These are phyloP conservation scores for Casuarius casuarius DNA, from an alignment of 2,113 vertebrate species.

Conservation along the genomic window DNA sequence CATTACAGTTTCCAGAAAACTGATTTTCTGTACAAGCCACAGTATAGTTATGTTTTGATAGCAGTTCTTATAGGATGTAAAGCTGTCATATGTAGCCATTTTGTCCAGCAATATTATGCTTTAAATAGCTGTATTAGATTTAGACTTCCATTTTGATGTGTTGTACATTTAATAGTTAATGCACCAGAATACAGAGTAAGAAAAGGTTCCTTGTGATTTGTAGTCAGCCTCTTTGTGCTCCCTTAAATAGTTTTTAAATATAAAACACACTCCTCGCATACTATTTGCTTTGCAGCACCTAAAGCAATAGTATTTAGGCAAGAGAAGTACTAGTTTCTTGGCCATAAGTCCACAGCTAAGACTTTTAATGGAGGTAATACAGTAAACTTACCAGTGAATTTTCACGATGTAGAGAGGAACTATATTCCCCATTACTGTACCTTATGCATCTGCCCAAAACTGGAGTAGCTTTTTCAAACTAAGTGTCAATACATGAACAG, in stretches of 20 bases:
- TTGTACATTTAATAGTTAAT: conserved; percentile 52
- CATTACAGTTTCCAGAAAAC: conserved; percentile 62
- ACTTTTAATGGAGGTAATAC: conserved; percentile 21
- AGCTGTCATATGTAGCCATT: conserved; percentile 41
- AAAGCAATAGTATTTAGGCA: conserved; percentile 17
- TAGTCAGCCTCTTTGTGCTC: conserved; percentile 37
- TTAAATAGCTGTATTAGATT: conserved; percentile 64
- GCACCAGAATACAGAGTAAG: conserved; percentile 42
- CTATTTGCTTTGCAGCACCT: conserved; percentile 23
- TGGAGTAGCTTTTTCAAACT: conserved; percentile 40
- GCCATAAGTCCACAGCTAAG: background rate
- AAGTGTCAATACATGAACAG: background rate
- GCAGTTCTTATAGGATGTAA: conserved; percentile 65
- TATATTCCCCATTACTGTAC: conserved; percentile 12
- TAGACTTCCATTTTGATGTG: conserved; percentile 51
- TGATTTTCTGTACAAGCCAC: conserved; percentile 70
- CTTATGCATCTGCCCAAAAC: background rate
- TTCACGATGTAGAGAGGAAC: background rate
- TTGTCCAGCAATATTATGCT: conserved; percentile 41
- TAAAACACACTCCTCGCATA: conserved; percentile 6
- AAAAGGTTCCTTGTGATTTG: conserved; percentile 37
- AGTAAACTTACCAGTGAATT: conserved; percentile 20
- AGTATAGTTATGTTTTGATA: conserved; percentile 64
- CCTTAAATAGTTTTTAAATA: conserved; percentile 33
- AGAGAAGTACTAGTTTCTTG: conserved; percentile 37